Percentiles rank a stretch among this genome's conserved stretches.
Evolutionary conservation across 2,888 invertebrate species (phyloP).

Genomic region (Linnaemya vulpina): DNA sequence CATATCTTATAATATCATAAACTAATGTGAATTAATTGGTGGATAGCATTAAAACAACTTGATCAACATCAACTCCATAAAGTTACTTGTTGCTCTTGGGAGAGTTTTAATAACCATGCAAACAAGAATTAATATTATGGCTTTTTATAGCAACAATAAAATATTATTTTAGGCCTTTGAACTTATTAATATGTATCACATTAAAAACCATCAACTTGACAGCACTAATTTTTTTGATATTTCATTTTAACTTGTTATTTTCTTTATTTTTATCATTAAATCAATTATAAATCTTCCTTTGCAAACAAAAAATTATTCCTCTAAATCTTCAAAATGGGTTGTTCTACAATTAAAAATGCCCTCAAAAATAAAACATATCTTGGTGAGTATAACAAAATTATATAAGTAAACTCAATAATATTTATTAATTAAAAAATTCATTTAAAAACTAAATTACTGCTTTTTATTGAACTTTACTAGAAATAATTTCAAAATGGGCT

Average conservation of each 20-base stretch:
- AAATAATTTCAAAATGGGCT: conserved; percentile 20
- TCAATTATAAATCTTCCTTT: conserved; percentile 69
- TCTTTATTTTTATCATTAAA: conserved; percentile 61
- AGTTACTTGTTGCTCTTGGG: conserved; percentile 67
- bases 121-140: conserved; percentile 68
- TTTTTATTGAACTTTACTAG: conserved; percentile 5
- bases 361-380: conserved; percentile 60
- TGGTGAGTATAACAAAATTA: conserved; percentile 69
- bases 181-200: conserved; percentile 37
- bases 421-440: conserved; percentile 28
- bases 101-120: conserved; percentile 66
- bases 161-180: conserved; percentile 44
- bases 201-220: conserved; percentile 54
- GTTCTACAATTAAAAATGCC: conserved; percentile 67
- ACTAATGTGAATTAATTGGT: conserved; percentile 52
- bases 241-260: conserved; percentile 69
- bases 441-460: conserved; percentile 23
- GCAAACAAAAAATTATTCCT: conserved; percentile 68
- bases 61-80: conserved; percentile 71
- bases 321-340: conserved; percentile 69
- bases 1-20: not conserved
- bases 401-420: conserved; percentile 63
- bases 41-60: conserved; percentile 65
- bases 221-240: conserved; percentile 71
- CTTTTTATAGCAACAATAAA: conserved; percentile 61